Base-by-base conservation (phyloP, 2,113 vertebrate species). In the Oncorhynchus tshawytscha region DNA sequence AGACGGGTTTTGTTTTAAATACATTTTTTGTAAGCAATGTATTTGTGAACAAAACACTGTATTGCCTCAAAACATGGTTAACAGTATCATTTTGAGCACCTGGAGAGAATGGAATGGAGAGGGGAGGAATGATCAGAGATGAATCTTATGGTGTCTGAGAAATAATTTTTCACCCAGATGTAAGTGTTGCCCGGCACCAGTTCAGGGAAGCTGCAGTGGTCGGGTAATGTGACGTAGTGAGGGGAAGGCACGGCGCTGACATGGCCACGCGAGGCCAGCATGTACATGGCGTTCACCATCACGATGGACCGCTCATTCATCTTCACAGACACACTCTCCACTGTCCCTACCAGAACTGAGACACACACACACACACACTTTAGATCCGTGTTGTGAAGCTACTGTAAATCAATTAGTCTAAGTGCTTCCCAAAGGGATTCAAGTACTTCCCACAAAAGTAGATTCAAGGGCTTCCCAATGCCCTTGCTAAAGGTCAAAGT, bases 311-410 rank as follows among this genome's bases (percentile, higher is more conserved):
- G 45, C 3, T 18, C 39, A 18, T 54, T 59, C 4, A 29, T 0
- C 6, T 0, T 18, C 67, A 51, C 57, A 9, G 78, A 76, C 31
- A 84, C 75, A 8, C 75, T 81, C 22, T 89, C 57, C 66, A 90
- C 60, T 4, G 7, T 82, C 24, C 87, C 87, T 1, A 83, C 7
- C 7, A 6, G 24, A 3, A 85, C 89, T 91, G 70, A 34, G 5
- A 34, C 31, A 34, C 34, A 34, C 34, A 34, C 31, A 34, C 34
- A n/a, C n/a, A 34, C 34, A 34, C 34, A 34, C 34, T 27, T 18
- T 22, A 57, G 7, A 39, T 25, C n/a, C 3, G 39, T 8, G 7
- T 29, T 66, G 24, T 25, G n/a, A 22, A 51, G 12, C 72, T 4
- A 72, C 34, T 34, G 34, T 34, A 34, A 7, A 34, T 34, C 34